Base-by-base conservation (phyloP, 2,888 invertebrate genomes). In the Lycaena phlaeas region DNA sequence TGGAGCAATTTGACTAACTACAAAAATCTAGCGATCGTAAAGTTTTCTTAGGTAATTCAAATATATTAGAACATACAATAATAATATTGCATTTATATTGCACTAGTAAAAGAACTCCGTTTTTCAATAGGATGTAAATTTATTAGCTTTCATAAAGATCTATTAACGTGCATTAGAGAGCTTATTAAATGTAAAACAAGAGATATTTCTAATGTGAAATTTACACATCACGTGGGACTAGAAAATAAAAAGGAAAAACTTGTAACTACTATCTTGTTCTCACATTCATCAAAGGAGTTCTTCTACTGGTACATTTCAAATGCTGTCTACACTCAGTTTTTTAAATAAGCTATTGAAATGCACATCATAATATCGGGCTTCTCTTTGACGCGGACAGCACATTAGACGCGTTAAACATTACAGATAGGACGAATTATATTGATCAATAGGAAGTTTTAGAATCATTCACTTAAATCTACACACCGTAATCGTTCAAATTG, bases 1-100 rank as follows among this genome's bases (percentile, higher is more conserved):
- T 61, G 66, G 72, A 67, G 71, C 69, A 67, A 62, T 59, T 71
- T 65, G 45, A 61, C 70, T 73, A 77, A 50, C 75, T 75, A 78
- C 56, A 25, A 45, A 61, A 57, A 52, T 62, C 76, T 77, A 77
- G 76, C 77, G 68, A 65, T 69, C 60, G 57, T 63, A 62, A 58
- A 60, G n/a, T 59, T 62, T 46, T 64, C 62, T 65, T 66, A 51
- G 44, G 42, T 46, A 44, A 38, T 44, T 45, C 40, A 44, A 46
- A 42, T 45, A 39, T 47, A 43, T 44, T 41, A 36, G 40, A 45
- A 38, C 27, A 38, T 14, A 34, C 15, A 22, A 38, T 18, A 18
- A 36, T 22, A 36, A 36, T 14, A 41, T 34, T 18, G 28, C 30
- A 29, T 4, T 12, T 22, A 14, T 14, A 18, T 17, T 12, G 25